These are phyloP conservation scores for Chelonoidis abingdonii DNA, from an alignment of 2,113 vertebrate genomes.

Conservation along the genomic window DNA sequence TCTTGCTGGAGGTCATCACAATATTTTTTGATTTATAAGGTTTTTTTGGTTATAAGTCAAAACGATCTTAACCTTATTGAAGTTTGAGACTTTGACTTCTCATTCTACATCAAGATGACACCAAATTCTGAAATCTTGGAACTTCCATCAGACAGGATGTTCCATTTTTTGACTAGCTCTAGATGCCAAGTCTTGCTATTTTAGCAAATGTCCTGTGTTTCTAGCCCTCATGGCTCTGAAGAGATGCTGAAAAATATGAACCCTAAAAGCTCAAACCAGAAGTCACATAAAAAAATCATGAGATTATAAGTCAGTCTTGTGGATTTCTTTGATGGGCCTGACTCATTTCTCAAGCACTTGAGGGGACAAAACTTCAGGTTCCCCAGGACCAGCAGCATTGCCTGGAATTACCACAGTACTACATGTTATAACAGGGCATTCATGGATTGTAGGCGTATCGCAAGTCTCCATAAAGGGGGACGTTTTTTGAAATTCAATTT, in stretches of 20 bases:
- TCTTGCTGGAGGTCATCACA: neutral
- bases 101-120: too few relatives aligned
- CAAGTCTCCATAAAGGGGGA: neutral
- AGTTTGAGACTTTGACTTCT: too few relatives aligned
- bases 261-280: neutral
- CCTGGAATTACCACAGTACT: neutral
- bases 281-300: neutral
- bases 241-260: neutral
- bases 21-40: too few relatives aligned
- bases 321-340: neutral
- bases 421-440: neutral
- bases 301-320: neutral
- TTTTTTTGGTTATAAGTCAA: too few relatives aligned
- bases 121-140: too few relatives aligned
- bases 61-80: too few relatives aligned
- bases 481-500: neutral
- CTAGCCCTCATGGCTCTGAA: neutral
- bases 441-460: neutral
- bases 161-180: neutral
- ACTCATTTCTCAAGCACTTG: neutral
- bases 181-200: neutral
- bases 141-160: neutral
- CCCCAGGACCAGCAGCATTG: neutral
- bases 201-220: neutral
- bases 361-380: neutral